A percentile compares a stretch with the other conserved stretches of the same genome.
Conservation (phyloP, 2,888 invertebrate genomes). For the Athalia circularis region DNA sequence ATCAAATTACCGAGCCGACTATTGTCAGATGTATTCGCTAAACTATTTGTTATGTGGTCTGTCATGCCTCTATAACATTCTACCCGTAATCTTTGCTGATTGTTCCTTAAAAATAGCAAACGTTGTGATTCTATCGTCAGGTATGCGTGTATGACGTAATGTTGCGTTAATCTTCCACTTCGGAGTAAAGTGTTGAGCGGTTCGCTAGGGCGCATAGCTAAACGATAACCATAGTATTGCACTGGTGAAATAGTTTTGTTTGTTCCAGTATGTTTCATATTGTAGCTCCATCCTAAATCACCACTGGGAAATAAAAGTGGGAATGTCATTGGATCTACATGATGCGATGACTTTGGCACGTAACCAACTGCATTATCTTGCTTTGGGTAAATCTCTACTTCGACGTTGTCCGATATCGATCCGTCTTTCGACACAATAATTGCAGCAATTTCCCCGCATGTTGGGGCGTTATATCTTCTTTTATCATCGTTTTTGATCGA, state of each 20-base stretch:
- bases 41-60: neutral
- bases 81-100: neutral
- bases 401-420: no score
- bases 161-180: neutral
- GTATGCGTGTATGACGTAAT: neutral
- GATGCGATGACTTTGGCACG: conserved; percentile 16
- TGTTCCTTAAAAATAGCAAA: conserved; percentile 3
- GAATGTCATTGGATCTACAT: conserved; percentile 2
- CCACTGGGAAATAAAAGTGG: conserved; percentile 18
- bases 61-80: conserved; percentile 7
- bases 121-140: conserved; percentile 2
- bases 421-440: no score
- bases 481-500: no score
- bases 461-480: no score
- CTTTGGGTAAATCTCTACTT: conserved; percentile 50
- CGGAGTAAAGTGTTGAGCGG: neutral
- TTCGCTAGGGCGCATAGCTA: neutral
- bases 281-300: conserved; percentile 4
- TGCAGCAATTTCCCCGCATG: no score
- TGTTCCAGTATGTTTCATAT: neutral
- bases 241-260: conserved; percentile 7
- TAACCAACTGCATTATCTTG: conserved; percentile 10
- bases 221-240: conserved; percentile 18
- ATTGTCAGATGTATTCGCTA: no score
- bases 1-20: no score